Evolutionary conservation across 2,797 vertebrate genomes (phyloP).

Genomic region (Potorous gilbertii): DNA sequence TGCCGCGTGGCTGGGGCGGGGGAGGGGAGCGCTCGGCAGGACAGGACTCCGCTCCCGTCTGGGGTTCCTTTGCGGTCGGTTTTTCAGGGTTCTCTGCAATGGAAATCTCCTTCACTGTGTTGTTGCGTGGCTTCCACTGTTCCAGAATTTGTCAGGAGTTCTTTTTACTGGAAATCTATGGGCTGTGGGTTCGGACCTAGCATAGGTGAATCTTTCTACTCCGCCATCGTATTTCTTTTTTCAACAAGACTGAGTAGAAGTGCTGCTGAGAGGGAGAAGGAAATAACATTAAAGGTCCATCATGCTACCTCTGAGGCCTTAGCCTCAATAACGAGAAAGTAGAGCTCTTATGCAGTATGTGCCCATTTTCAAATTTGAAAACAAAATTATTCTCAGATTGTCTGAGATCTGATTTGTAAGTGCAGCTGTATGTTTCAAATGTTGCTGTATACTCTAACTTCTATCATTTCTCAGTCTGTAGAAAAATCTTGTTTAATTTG

Average conservation of each 20-base stretch:
- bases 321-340: background rate
- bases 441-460: background rate
- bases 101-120: no score
- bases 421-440: background rate
- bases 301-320: background rate
- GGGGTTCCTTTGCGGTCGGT: no score
- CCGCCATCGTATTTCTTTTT: no score
- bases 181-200: no score
- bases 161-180: no score
- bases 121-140: no score
- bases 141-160: no score
- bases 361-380: background rate
- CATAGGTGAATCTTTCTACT: no score
- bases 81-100: no score
- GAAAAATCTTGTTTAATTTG: background rate
- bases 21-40: no score
- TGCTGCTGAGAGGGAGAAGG: background rate
- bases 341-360: background rate
- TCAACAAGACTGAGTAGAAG: background rate
- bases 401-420: background rate
- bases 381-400: background rate
- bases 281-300: background rate
- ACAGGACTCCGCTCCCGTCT: no score
- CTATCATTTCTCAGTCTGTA: background rate
- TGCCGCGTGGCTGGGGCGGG: no score